Conservation (phyloP, 2,113 vertebrate species). For the Mirounga angustirostris region DNA sequence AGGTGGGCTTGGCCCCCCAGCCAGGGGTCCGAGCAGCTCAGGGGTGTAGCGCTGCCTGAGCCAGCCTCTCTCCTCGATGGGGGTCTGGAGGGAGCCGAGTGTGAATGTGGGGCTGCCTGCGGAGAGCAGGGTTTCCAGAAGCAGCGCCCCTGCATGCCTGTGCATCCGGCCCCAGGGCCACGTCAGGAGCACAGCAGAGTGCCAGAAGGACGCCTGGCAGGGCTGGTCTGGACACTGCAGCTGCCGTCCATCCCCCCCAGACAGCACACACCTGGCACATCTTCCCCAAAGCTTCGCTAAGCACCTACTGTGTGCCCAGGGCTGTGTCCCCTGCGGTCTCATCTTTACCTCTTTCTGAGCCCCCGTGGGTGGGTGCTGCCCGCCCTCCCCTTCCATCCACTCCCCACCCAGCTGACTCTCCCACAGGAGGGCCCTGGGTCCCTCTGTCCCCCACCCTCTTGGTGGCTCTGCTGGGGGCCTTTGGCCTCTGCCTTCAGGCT, state of each 20-base stretch:
- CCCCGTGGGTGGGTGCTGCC: background rate
- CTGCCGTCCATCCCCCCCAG: background rate
- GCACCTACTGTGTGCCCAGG: rapidly evolving
- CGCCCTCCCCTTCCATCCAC: rapidly evolving
- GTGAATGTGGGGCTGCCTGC: rapidly evolving
- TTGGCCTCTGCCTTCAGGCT: background rate
- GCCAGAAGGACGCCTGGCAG: rapidly evolving
- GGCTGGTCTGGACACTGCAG: background rate
- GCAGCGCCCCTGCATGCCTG: rapidly evolving
- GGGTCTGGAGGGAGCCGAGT: background rate
- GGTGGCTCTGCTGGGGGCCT: background rate
- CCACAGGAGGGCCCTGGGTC: background rate
- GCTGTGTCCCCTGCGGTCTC: rapidly evolving
- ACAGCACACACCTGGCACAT: rapidly evolving
- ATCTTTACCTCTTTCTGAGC: background rate
- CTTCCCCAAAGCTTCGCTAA: background rate
- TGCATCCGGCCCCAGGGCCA: rapidly evolving
- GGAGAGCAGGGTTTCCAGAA: background rate
- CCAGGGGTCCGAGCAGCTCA: background rate
- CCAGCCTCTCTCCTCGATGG: rapidly evolving
- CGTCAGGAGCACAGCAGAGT: background rate
- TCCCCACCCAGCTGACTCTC: no score
- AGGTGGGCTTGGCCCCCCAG: no score
- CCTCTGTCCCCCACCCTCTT: background rate
- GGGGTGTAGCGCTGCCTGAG: background rate